phyloP scores from a whole-genome alignment of 2,113 vertebrate genomes.

The Rissa tridactyla region DNA sequence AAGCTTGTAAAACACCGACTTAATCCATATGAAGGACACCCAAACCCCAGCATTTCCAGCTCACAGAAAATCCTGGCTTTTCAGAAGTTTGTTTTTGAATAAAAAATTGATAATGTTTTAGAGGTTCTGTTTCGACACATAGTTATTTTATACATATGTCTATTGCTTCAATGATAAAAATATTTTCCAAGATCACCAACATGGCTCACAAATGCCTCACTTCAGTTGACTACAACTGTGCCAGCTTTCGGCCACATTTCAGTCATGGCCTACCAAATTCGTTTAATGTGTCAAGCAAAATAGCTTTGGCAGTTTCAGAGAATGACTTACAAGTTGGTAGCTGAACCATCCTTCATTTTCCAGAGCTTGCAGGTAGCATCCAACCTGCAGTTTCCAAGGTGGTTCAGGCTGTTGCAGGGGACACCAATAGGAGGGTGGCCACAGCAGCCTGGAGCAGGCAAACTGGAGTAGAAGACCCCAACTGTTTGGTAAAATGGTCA shows the following conservation, averaged over 20 bases:
- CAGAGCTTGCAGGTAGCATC: too few relatives aligned
- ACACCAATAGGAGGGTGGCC: background rate
- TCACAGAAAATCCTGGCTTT: background rate
- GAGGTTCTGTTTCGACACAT: background rate
- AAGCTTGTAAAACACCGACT: background rate
- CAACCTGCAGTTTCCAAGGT: background rate
- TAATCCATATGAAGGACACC: background rate
- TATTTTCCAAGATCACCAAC: background rate
- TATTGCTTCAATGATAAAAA: background rate
- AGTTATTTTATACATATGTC: background rate
- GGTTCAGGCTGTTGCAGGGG: background rate
- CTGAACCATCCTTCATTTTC: background rate
- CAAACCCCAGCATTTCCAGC: background rate
- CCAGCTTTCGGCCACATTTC: background rate
- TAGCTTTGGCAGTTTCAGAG: background rate
- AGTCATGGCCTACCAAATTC: too few relatives aligned
- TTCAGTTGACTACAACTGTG: background rate
- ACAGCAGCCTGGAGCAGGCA: background rate
- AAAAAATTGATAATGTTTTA: background rate
- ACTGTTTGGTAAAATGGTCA: background rate
- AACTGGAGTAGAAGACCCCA: background rate
- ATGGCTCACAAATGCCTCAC: background rate
- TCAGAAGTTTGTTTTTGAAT: background rate
- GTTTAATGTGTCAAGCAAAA: background rate
- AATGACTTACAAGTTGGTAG: background rate